Evolutionary conservation across 2,888 invertebrate genomes (phyloP).

Genomic region (Aphrophora alni): DNA sequence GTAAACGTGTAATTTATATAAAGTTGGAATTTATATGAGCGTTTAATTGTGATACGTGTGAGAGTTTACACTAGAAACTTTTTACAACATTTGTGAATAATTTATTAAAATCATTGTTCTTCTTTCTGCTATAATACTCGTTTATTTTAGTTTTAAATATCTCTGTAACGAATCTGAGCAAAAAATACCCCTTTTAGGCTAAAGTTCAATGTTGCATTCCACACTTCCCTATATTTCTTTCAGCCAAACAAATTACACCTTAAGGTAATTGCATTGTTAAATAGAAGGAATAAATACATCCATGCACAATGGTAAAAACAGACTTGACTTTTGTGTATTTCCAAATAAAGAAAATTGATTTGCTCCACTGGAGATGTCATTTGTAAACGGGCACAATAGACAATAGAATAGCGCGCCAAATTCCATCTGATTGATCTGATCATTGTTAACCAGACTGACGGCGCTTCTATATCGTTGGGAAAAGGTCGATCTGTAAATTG

Average conservation of each 20-base stretch:
- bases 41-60: too few relatives aligned
- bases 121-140: too few relatives aligned
- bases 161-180: too few relatives aligned
- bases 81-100: too few relatives aligned
- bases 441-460: background rate
- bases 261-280: background rate
- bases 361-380: background rate
- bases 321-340: background rate
- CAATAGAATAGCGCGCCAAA: background rate
- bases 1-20: too few relatives aligned
- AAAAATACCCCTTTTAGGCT: too few relatives aligned
- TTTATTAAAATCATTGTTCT: too few relatives aligned
- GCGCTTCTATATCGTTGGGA: background rate
- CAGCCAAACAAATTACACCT: background rate
- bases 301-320: background rate
- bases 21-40: too few relatives aligned
- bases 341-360: conserved; percentile 6
- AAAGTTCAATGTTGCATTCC: too few relatives aligned
- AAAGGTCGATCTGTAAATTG: background rate
- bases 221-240: too few relatives aligned
- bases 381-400: background rate
- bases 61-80: too few relatives aligned
- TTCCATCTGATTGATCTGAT: background rate
- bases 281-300: background rate
- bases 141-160: too few relatives aligned